Evolutionary conservation across 2,113 vertebrate species (phyloP).

Genomic region (Neotoma lepida): DNA sequence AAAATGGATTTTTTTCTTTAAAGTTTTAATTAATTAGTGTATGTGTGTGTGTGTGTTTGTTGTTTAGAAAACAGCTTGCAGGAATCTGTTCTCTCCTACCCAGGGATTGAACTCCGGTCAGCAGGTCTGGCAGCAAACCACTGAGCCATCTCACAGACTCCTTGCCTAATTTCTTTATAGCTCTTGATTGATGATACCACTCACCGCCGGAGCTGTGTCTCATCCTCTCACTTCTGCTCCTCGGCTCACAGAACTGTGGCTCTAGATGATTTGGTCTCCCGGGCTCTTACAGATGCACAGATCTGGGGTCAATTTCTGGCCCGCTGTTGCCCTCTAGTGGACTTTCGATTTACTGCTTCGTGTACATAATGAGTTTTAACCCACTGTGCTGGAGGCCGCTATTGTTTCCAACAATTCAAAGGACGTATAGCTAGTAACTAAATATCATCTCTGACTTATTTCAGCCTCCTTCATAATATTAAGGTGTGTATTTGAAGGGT

Average conservation of each 20-base stretch:
- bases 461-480: not conserved
- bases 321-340: slow-evolving; percentile 67
- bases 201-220: not conserved
- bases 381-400: not conserved
- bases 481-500: not conserved
- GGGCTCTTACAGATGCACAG: no score
- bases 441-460: not conserved
- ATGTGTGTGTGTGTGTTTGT: not conserved
- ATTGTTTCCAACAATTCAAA: not conserved
- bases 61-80: not conserved
- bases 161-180: not conserved
- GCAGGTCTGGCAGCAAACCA: no score
- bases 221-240: not conserved
- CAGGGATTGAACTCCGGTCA: not conserved
- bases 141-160: not conserved
- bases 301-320: not conserved
- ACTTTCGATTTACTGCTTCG: not conserved
- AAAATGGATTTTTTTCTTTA: not conserved
- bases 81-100: not conserved
- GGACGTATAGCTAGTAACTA: not conserved
- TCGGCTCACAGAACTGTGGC: not conserved
- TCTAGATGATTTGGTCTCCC: not conserved
- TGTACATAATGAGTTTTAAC: not conserved
- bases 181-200: not conserved
- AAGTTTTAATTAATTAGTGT: not conserved